phyloP scores from a whole-genome alignment of 2,888 invertebrate species.

The Rhingia rostrata region DNA sequence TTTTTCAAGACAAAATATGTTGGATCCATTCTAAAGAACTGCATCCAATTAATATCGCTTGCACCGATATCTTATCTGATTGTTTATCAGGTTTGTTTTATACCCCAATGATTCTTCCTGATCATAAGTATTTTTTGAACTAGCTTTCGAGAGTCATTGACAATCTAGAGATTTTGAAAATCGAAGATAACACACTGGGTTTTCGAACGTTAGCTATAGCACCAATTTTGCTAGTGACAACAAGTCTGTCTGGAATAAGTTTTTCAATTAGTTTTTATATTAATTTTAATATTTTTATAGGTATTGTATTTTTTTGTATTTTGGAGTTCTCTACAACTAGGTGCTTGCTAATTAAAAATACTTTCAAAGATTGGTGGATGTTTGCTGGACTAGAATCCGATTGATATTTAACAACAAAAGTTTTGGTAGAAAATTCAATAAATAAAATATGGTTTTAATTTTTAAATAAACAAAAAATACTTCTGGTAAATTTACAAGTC shows the following conservation, averaged over 20 bases:
- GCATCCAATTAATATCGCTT: constrained; percentile 78
- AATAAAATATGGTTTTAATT: too few relatives aligned
- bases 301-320: constrained; percentile 80
- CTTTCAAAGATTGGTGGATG: constrained; percentile 81
- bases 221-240: constrained; percentile 78
- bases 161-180: constrained; percentile 77
- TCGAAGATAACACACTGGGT: constrained; percentile 76
- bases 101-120: neutral
- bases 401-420: constrained; percentile 22
- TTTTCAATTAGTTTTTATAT: neutral
- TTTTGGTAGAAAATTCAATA: too few relatives aligned
- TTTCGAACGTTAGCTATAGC: constrained; percentile 77
- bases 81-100: constrained; percentile 76
- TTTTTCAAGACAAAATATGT: constrained; percentile 79
- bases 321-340: constrained; percentile 81
- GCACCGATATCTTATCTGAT: constrained; percentile 80
- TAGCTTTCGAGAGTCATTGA: constrained; percentile 81
- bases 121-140: neutral
- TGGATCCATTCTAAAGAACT: constrained; percentile 79
- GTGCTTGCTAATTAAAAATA: constrained; percentile 78
- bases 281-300: constrained; percentile 60
- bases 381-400: constrained; percentile 80
- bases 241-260: constrained; percentile 75
- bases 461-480: too few relatives aligned
- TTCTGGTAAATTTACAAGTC: too few relatives aligned